These are phyloP conservation scores for Tubulanus polymorphus DNA, from an alignment of 2,888 invertebrate genomes.

Conservation along the genomic window DNA sequence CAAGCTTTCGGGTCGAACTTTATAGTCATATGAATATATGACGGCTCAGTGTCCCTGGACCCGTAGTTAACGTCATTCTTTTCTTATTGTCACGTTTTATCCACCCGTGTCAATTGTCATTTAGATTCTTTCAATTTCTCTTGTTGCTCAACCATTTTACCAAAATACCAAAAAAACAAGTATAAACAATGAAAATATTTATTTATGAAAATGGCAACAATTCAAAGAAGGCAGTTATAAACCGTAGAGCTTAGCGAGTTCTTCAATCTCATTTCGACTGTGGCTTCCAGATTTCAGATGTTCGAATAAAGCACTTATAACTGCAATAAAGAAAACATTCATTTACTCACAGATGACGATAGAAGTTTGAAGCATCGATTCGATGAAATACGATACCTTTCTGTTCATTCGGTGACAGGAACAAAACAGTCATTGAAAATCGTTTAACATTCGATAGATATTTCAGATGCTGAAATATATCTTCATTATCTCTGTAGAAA, in stretches of 20 bases:
- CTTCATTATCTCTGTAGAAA: not conserved
- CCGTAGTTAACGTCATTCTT: no score
- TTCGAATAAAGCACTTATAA: slow-evolving; percentile 24
- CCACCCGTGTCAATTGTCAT: no score
- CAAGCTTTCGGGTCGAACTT: no score
- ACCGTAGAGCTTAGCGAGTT: slow-evolving; percentile 22
- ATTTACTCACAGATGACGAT: not conserved
- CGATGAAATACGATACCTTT: slow-evolving; percentile 25
- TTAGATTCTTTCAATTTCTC: no score
- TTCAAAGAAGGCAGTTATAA: slow-evolving; percentile 12
- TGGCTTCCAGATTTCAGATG: slow-evolving; percentile 18
- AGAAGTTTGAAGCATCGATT: not conserved
- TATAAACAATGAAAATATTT: no score
- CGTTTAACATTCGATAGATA: slow-evolving; percentile 33
- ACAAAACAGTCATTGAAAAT: slow-evolving; percentile 46
- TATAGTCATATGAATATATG: no score
- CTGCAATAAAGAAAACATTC: slow-evolving; percentile 20
- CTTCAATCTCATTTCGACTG: slow-evolving; percentile 20
- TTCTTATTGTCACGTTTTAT: no score
- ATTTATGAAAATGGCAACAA: not conserved
- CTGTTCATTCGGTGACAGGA: slow-evolving; percentile 40
- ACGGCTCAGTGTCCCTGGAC: no score
- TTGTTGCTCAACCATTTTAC: no score
- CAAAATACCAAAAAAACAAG: no score
- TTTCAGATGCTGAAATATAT: slow-evolving; percentile 12